Conservation (phyloP, 2,113 vertebrate genomes). For the Boulengeromyrus knoepffleri region DNA sequence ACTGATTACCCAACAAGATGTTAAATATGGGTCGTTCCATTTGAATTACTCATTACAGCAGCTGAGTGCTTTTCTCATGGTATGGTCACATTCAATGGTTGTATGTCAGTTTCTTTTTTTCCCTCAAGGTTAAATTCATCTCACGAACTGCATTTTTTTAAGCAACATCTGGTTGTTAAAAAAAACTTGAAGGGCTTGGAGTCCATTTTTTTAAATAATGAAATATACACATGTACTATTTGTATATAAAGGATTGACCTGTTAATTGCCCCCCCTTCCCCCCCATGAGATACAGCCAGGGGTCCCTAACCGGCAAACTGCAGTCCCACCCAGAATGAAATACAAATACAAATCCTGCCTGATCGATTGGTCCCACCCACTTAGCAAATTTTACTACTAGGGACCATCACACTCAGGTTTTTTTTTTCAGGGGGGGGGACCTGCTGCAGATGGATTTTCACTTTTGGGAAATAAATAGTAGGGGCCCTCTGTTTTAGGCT, state of each 20-base stretch:
- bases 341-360: neutral
- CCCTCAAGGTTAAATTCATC: neutral
- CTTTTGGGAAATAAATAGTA: neutral
- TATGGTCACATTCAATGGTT: too few relatives aligned
- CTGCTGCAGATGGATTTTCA: too few relatives aligned
- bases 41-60: too few relatives aligned
- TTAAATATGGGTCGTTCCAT: too few relatives aligned
- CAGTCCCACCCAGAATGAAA: neutral
- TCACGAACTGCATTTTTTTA: neutral
- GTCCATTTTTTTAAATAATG: neutral
- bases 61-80: neutral
- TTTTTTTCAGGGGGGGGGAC: too few relatives aligned
- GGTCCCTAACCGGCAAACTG: too few relatives aligned
- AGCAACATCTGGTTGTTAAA: neutral
- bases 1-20: too few relatives aligned
- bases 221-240: neutral
- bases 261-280: neutral
- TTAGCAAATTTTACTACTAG: neutral
- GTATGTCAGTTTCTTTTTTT: too few relatives aligned
- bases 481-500: neutral
- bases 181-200: neutral
- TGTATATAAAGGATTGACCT: neutral
- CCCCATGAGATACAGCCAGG: too few relatives aligned
- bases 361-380: too few relatives aligned
- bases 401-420: neutral